Base-by-base conservation (phyloP, 2,888 invertebrate species). In the Onthophagus sagittarius region DNA sequence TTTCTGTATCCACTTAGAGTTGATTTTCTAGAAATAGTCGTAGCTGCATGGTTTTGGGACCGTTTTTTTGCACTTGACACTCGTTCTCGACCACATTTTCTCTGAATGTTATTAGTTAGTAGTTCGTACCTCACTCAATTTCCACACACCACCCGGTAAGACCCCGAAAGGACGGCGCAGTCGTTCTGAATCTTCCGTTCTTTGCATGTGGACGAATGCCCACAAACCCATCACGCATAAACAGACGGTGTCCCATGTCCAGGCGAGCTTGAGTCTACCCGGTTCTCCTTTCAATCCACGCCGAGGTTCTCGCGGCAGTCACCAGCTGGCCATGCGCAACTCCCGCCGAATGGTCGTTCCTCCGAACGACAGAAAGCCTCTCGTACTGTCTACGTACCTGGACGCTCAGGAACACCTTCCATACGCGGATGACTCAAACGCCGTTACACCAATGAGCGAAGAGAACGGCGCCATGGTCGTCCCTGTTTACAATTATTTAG, bases 391-490 rank as follows among this genome's bases (percentile, higher is more conserved):
- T 82, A 97, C 97, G 79, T 97, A 97, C 88, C 90, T 97, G 86
- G 97, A 95, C 85, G 95, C 95, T 79, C 94, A 95, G 86, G 96
- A 96, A 88, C 96, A 97, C 86, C 90, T 98, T 83, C 98, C 98
- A 74, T 98, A 96, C 85, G 98, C 97, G 74, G 98, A 98, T 85
- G 98, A 98, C 87, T 97, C 97, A 77, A 96, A 96, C 83, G 98
- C 97, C 78, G 98, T 97, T 75, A 98, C 98, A 76, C 98, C 98
- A 72, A 96, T 97, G 94, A 97, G 97, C 78, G 98, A 98, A 88
- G 98, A 98, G 87, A 97, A 96, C 86, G 96, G 96, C 83, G 95
- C 95, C 84, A 96, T 97, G 86, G 94, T 97, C 82, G 94, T 96
- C 82, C 95, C 96, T 75, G 93, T 94, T 84, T 94, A 94, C 85